These are phyloP conservation scores for Nomada ferruginata DNA, from an alignment of 2,888 invertebrate species.

Conservation along the genomic window DNA sequence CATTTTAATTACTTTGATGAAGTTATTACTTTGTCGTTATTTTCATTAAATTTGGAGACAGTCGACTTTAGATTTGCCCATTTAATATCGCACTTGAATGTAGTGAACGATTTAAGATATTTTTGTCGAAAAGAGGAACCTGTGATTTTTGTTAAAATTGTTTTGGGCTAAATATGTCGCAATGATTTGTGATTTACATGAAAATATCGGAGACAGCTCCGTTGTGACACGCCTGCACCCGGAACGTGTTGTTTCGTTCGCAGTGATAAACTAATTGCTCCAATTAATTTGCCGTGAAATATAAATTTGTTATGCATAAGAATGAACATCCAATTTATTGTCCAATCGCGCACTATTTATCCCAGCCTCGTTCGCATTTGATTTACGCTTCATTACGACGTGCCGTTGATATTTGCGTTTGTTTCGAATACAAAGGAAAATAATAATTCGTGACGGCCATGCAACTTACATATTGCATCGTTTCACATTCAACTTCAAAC, in stretches of 20 bases:
- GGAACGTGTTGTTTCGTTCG: constrained; percentile 24
- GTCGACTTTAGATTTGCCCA: no score
- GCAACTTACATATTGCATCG: neutral
- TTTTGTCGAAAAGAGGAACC: no score
- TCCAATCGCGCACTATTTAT: constrained; percentile 46
- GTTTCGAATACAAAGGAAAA: neutral
- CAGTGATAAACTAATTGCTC: constrained; percentile 47
- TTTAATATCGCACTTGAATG: no score
- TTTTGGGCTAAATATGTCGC: neutral
- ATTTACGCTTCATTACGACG: constrained; percentile 29
- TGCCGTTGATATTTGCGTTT: constrained; percentile 27
- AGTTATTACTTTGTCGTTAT: no score
- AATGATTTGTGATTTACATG: neutral
- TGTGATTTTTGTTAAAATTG: no score
- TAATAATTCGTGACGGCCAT: neutral
- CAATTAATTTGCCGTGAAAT: constrained; percentile 46
- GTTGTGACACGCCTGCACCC: neutral
- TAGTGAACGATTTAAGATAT: no score
- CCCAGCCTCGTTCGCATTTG: constrained; percentile 14
- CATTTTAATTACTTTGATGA: no score
- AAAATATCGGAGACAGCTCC: neutral
- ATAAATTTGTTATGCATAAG: constrained; percentile 49
- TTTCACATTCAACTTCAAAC: neutral
- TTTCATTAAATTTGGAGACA: no score
- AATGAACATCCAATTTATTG: constrained; percentile 49